Conservation (phyloP, 2,797 vertebrate species). For the Pseudochaenichthys georgianus region DNA sequence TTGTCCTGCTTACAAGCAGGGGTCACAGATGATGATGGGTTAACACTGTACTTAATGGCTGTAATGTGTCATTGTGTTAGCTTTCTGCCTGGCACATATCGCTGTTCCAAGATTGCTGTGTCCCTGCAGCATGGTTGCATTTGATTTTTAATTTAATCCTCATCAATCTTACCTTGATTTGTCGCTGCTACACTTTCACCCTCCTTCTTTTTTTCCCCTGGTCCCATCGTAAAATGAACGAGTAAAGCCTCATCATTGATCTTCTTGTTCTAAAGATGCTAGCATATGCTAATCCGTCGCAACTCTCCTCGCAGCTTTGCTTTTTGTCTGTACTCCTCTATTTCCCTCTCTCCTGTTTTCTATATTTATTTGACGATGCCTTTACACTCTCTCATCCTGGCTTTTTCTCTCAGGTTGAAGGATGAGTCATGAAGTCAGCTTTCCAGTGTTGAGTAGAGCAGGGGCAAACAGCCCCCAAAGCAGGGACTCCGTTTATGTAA, state of each 20-base stretch:
- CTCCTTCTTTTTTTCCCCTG: neutral
- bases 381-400: conserved; percentile 29
- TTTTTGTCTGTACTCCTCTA: neutral
- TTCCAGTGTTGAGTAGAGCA: conserved; percentile 57
- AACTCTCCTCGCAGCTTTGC: neutral
- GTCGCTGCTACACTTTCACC: conserved; percentile 7
- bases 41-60: conserved; percentile 38
- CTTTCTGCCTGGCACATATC: conserved; percentile 11
- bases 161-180: conserved; percentile 25
- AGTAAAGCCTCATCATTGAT: neutral
- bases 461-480: conserved; percentile 62
- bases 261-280: conserved; percentile 16
- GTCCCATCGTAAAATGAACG: neutral
- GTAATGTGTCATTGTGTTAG: conserved; percentile 20
- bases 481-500: conserved; percentile 68
- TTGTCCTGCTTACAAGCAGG: conserved; percentile 31
- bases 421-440: conserved; percentile 70
- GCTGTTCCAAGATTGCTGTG: conserved; percentile 24
- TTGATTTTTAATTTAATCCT: conserved; percentile 37
- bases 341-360: conserved; percentile 12
- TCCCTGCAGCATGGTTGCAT: conserved; percentile 10
- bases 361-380: conserved; percentile 34
- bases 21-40: conserved; percentile 33
- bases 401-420: conserved; percentile 25
- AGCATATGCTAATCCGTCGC: conserved; percentile 13